phyloP scores from a whole-genome alignment of 2,888 invertebrate genomes.

The Drosophila seclusa region DNA sequence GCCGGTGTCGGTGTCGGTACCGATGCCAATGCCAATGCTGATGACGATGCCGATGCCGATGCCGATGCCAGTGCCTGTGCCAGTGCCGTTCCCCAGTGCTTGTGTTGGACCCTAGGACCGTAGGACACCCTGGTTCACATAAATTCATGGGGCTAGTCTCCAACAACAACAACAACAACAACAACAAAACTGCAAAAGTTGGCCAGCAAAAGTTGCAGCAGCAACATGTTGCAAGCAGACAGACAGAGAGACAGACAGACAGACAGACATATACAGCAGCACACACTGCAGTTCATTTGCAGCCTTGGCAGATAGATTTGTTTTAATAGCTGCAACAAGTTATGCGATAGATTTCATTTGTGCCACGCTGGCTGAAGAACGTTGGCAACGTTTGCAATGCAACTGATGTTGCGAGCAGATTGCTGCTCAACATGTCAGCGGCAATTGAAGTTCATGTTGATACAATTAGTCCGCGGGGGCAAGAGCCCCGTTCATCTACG shows the following conservation, averaged over 20 bases:
- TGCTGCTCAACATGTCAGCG: conserved; percentile 57
- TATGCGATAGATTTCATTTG: conserved; percentile 65
- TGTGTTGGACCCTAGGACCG: conserved; percentile 19
- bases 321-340: conserved; percentile 63
- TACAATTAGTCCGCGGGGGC: conserved; percentile 47
- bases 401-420: conserved; percentile 48
- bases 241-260: conserved; percentile 4
- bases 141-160: conserved; percentile 44
- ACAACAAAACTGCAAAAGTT: conserved; percentile 19
- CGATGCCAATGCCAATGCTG: conserved; percentile 2
- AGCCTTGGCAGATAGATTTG: conserved; percentile 65
- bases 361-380: conserved; percentile 36
- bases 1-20: background rate
- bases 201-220: conserved; percentile 31
- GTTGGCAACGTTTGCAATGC: conserved; percentile 5
- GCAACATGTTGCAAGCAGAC: conserved; percentile 56
- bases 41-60: background rate
- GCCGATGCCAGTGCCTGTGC: background rate
- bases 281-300: conserved; percentile 46
- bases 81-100: background rate
- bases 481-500: conserved; percentile 10
- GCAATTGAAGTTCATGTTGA: conserved; percentile 64
- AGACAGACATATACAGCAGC: background rate
- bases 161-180: conserved; percentile 32
- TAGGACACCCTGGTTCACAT: conserved; percentile 51